A percentile compares a stretch with the other conserved stretches of the same genome.
phyloP scores from a whole-genome alignment of 2,888 invertebrate genomes.

The Hedya salicella region DNA sequence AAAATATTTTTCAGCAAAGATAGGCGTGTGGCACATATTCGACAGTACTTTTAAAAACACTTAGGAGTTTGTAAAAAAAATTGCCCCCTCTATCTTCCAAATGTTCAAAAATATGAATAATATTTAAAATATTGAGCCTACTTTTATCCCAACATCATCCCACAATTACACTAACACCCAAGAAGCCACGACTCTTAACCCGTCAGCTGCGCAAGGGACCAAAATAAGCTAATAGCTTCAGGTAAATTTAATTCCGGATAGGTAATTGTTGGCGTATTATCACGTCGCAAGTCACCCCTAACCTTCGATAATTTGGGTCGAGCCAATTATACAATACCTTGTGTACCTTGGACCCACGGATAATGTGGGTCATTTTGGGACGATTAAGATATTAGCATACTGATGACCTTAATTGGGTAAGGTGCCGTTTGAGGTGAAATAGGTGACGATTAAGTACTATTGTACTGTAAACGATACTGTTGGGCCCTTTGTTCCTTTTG shows the following conservation, averaged over 20 bases:
- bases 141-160: neutral
- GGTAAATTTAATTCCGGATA: slow-evolving; percentile 80
- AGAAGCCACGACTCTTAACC: slow-evolving; percentile 30
- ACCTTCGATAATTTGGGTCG: slow-evolving; percentile 82
- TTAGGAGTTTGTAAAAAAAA: too few species aligned
- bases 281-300: slow-evolving; percentile 81
- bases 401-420: slow-evolving; percentile 17
- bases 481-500: neutral
- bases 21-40: too few species aligned
- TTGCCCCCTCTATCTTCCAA: too few species aligned
- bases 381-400: slow-evolving; percentile 10
- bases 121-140: too few species aligned
- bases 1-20: too few species aligned
- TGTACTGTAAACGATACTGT: neutral
- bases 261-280: slow-evolving; percentile 74
- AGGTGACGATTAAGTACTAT: neutral
- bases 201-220: slow-evolving; percentile 14
- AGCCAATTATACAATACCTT: slow-evolving; percentile 49
- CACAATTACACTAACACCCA: neutral
- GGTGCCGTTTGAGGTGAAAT: neutral
- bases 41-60: too few species aligned
- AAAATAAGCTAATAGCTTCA: slow-evolving; percentile 57
- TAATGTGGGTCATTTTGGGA: slow-evolving; percentile 33
- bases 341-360: slow-evolving; percentile 19
- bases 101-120: too few species aligned